Evolutionary conservation across 2,888 invertebrate genomes (phyloP).

Genomic region (Agriopis aurantiaria): DNA sequence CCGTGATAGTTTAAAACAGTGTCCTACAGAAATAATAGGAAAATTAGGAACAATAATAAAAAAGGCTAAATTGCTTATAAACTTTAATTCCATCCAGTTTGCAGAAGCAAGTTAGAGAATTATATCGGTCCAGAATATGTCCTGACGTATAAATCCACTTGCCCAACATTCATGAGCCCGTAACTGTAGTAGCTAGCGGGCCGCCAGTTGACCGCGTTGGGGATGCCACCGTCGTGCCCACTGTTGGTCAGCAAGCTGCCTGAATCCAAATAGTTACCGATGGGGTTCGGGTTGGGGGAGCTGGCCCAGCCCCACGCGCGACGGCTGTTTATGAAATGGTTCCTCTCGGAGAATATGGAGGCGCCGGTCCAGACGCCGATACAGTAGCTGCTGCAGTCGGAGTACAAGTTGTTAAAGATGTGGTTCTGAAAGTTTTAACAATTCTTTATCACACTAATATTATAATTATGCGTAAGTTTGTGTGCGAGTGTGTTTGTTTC

Average conservation of each 20-base stretch:
- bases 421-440: slow-evolving; percentile 2
- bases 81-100: too few species aligned
- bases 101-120: not conserved
- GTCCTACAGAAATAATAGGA: too few species aligned
- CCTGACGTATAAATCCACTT: not conserved
- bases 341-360: slow-evolving; percentile 1
- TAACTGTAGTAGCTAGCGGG: slow-evolving; percentile 2
- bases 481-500: too few species aligned
- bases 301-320: slow-evolving; percentile 18
- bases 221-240: slow-evolving; percentile 4
- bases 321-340: slow-evolving; percentile 9
- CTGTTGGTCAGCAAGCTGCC: slow-evolving; percentile 13
- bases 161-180: not conserved
- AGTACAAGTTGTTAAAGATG: slow-evolving; percentile 13
- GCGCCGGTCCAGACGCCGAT: slow-evolving; percentile 14
- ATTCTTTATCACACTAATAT: not conserved
- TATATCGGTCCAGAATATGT: slow-evolving; percentile 5
- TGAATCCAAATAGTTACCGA: not conserved
- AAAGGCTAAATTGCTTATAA: too few species aligned
- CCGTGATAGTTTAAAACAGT: too few species aligned
- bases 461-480: too few species aligned
- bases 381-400: slow-evolving; percentile 8
- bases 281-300: slow-evolving; percentile 11
- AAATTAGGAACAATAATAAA: too few species aligned
- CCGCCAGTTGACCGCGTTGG: not conserved